A percentile compares a stretch with the other conserved stretches of the same genome.
Evolutionary conservation across 64 coral and sea anemone genomes (phyloP).

Genomic region (Acropora tenuis): DNA sequence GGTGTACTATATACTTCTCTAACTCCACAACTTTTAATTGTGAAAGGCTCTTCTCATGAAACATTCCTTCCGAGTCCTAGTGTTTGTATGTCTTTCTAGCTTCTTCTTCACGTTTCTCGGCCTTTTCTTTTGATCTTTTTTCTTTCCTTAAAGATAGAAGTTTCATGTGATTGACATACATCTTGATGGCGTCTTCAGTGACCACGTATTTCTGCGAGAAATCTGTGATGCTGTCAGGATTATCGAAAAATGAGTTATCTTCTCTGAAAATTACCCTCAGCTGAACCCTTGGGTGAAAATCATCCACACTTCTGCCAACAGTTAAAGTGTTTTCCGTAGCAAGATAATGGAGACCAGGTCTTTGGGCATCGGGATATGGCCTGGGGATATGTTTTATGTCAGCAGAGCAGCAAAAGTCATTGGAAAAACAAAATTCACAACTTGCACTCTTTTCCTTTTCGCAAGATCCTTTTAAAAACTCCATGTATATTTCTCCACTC

Average conservation of each 20-base stretch:
- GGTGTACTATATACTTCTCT: constrained; percentile 66
- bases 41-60: constrained; percentile 62
- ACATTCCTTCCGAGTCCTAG: constrained; percentile 58
- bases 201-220: constrained; percentile 40
- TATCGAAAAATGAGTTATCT: constrained; percentile 51
- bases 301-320: constrained; percentile 38
- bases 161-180: constrained; percentile 61
- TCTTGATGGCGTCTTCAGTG: constrained; percentile 45
- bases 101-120: constrained; percentile 48
- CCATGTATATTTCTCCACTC: no score
- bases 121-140: constrained; percentile 56
- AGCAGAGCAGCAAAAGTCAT: no score
- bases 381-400: no score
- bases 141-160: constrained; percentile 55
- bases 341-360: constrained; percentile 47
- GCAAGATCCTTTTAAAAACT: no score
- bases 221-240: constrained; percentile 54
- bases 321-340: constrained; percentile 35
- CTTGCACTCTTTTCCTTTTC: no score
- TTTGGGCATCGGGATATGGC: constrained; percentile 45
- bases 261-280: constrained; percentile 25
- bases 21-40: constrained; percentile 59
- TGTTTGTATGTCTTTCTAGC: constrained; percentile 59
- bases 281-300: constrained; percentile 45
- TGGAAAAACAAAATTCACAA: no score